phyloP scores from a whole-genome alignment of 2,888 invertebrate species.

The Chrysomela aeneicollis region DNA sequence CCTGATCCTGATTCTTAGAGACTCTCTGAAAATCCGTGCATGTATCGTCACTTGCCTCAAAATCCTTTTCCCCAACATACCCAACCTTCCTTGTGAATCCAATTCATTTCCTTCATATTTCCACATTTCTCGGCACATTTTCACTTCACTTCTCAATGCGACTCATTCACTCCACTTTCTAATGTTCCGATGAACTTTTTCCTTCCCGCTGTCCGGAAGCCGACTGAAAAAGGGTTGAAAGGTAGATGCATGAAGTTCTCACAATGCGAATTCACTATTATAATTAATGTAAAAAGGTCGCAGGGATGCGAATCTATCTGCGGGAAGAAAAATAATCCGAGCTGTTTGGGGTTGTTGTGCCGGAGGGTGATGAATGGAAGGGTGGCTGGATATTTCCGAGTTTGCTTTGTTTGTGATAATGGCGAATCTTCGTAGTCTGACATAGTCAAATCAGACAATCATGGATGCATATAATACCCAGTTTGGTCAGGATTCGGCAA shows the following conservation, averaged over 20 bases:
- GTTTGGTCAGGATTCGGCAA: neutral
- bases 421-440: neutral
- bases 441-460: neutral
- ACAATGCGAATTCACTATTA: constrained; percentile 46
- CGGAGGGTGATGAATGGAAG: constrained; percentile 7
- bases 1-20: no score
- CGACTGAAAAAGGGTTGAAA: constrained; percentile 32
- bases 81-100: neutral
- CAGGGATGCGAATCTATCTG: constrained; percentile 28
- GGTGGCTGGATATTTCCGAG: neutral
- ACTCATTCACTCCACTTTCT: neutral
- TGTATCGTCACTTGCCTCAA: no score
- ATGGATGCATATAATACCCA: neutral
- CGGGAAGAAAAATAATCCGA: constrained; percentile 7
- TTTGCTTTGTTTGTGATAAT: neutral
- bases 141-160: neutral
- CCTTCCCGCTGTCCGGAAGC: constrained; percentile 2
- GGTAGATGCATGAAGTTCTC: constrained; percentile 35
- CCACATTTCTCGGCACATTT: neutral
- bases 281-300: constrained; percentile 55
- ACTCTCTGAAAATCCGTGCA: no score
- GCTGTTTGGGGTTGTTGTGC: neutral
- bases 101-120: neutral
- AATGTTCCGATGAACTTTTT: neutral
- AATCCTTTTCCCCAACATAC: neutral